A percentile compares a stretch with the other conserved stretches of the same genome.
phyloP scores from a whole-genome alignment of 2,888 invertebrate species.

The Idaea straminata region DNA sequence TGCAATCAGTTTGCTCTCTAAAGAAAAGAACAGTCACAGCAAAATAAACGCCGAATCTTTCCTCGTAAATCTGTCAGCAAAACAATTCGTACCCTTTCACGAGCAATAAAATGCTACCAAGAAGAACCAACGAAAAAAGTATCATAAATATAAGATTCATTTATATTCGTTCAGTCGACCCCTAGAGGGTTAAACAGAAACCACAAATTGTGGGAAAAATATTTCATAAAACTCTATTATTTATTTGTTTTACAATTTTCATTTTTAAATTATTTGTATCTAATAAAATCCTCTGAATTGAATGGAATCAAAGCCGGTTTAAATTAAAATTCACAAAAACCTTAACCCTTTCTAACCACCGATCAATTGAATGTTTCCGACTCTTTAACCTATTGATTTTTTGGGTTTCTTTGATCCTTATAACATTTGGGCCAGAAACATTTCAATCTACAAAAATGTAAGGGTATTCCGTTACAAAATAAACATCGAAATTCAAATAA shows the following conservation, averaged over 20 bases:
- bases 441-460: background rate
- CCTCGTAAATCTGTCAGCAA: constrained; percentile 78
- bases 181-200: constrained; percentile 58
- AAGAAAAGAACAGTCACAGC: constrained; percentile 62
- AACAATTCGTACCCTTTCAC: constrained; percentile 79
- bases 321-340: constrained; percentile 70
- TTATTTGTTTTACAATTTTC: constrained; percentile 5
- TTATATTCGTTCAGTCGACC: constrained; percentile 75
- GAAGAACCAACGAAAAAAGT: constrained; percentile 73
- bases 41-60: constrained; percentile 76
- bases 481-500: background rate
- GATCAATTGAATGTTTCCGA: constrained; percentile 62
- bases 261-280: constrained; percentile 22
- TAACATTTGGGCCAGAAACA: background rate
- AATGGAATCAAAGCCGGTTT: constrained; percentile 52
- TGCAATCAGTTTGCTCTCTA: constrained; percentile 49
- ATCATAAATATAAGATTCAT: constrained; percentile 80
- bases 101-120: constrained; percentile 78
- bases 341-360: constrained; percentile 57
- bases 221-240: constrained; percentile 14
- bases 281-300: constrained; percentile 33
- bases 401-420: constrained; percentile 59
- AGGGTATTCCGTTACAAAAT: background rate
- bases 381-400: constrained; percentile 62
- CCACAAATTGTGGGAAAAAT: constrained; percentile 45